Evolutionary conservation across 2,888 invertebrate genomes (phyloP).

Genomic region (Patella pellucida): DNA sequence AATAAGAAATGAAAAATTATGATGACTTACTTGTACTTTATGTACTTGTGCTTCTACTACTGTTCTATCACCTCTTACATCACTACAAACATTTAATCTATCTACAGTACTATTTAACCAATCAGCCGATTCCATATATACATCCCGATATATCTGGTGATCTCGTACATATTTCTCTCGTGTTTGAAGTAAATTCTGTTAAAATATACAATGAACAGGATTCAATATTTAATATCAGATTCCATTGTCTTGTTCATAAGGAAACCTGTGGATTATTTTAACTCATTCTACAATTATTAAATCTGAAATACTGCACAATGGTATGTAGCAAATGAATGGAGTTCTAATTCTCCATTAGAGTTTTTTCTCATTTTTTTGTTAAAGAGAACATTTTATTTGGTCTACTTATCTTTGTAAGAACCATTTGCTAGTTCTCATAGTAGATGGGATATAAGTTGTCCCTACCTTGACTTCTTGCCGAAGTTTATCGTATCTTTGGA

Average conservation of each 20-base stretch:
- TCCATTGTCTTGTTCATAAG: too few relatives aligned
- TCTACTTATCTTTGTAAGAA: too few relatives aligned
- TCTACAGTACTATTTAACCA: conserved; percentile 87
- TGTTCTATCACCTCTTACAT: conserved; percentile 61
- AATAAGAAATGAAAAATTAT: too few relatives aligned
- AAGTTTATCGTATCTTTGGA: conserved; percentile 86
- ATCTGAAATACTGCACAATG: too few relatives aligned
- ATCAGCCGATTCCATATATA: conserved; percentile 85
- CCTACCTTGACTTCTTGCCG: conserved; percentile 82
- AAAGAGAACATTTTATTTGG: too few relatives aligned
- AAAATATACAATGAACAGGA: not conserved
- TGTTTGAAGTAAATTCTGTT: conserved; percentile 52
- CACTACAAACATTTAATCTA: conserved; percentile 68
- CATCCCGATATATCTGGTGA: conserved; percentile 88
- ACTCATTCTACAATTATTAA: too few relatives aligned
- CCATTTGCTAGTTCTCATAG: not conserved
- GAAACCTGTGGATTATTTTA: too few relatives aligned
- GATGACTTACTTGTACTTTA: conserved; percentile 48
- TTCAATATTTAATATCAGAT: too few relatives aligned
- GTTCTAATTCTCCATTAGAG: too few relatives aligned
- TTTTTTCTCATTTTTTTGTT: too few relatives aligned
- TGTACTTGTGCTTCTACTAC: conserved; percentile 60
- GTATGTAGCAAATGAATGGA: not conserved
- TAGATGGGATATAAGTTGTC: not conserved
- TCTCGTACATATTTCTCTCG: conserved; percentile 84